Evolutionary conservation across 2,113 vertebrate genomes (phyloP), one percentile per base, ranked within the genome.

Genomic region (Mungos mungo): DNA sequence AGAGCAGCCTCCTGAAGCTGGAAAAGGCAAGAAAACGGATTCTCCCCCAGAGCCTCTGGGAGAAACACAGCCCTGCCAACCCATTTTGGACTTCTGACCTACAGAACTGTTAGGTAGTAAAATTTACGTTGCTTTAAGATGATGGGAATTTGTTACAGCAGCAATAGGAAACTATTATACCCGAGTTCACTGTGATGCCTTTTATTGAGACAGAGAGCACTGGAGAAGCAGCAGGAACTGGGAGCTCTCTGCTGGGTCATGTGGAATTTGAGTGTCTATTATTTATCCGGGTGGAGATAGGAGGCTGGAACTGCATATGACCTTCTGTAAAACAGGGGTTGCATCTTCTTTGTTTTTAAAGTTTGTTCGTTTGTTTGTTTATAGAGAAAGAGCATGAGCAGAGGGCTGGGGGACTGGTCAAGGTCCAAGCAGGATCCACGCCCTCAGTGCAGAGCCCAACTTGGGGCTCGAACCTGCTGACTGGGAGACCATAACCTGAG

Each of bases 11-110:
- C 41, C 31, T 77, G 12, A 77, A 38, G 41, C 14, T 14, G 47
- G n/a, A 52, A 77, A 83, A 25, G 68, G 45, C 45, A 52, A 16
- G 13, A 54, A 92, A 83, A 81, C 0, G 0, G 12, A 18, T 29
- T 12, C 1, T 47, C 1, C 27, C 2, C 21, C 18, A 7, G 7
- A 38, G 33, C 1, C 33, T 74, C 47, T 25, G 54, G 12, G 91
- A 83, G 74, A 31, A 69, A 50, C 0, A 0, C 31, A 65, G 60
- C 19, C 45, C 60, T 71, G 14, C 31, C 1, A 0, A 18, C 7
- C 57, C 81, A 15, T 35, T 8, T 50, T 38, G 77, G 76, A 95
- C 47, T 16, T 50, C 76, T 54, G 83, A 90, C 5, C 82, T 90
- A 45, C 21, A 69, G 3, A 69, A 66, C 38, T 52, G 23, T 31